A percentile compares a stretch with the other conserved stretches of the same genome.
phyloP scores from a whole-genome alignment of 2,888 invertebrate species.

The Elmis aenea region DNA sequence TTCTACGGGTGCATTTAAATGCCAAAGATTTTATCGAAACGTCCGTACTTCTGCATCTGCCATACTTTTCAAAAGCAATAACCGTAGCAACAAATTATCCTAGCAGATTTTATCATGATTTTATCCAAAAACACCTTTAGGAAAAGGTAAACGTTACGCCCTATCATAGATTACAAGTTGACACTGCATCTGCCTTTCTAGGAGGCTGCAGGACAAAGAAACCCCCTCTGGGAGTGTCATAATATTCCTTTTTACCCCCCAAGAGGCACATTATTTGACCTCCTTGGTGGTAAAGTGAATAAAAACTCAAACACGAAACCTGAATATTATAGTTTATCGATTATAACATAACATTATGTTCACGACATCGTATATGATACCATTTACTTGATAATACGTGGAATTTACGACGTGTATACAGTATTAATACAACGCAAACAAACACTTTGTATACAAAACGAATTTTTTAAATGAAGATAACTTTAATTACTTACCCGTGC shows the following conservation, averaged over 20 bases:
- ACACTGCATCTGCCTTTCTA: conserved; percentile 35
- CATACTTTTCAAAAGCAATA: conserved; percentile 4
- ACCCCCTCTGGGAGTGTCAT: conserved; percentile 41
- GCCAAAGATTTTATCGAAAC: conserved; percentile 9
- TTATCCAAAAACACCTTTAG: conserved; percentile 15
- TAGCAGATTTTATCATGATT: conserved; percentile 16
- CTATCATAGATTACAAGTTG: conserved; percentile 32
- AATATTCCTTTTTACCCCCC: conserved; percentile 44
- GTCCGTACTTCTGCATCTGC: conserved; percentile 16
- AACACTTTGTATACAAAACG: no score
- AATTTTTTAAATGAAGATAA: no score
- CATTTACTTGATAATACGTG: no score
- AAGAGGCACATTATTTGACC: conserved; percentile 34
- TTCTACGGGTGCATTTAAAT: no score
- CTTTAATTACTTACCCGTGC: no score
- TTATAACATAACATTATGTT: no score
- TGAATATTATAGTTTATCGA: conserved; percentile 3
- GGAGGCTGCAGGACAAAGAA: conserved; percentile 24
- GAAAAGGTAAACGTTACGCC: conserved; percentile 30
- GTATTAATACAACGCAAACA: no score
- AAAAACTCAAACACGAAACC: conserved; percentile 23
- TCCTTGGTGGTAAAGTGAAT: conserved; percentile 39
- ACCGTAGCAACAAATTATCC: conserved; percentile 4
- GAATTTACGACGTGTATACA: no score
- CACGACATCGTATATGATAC: no score